These are phyloP conservation scores for Channa maculata DNA, from an alignment of 2,113 vertebrate genomes.

Conservation along the genomic window DNA sequence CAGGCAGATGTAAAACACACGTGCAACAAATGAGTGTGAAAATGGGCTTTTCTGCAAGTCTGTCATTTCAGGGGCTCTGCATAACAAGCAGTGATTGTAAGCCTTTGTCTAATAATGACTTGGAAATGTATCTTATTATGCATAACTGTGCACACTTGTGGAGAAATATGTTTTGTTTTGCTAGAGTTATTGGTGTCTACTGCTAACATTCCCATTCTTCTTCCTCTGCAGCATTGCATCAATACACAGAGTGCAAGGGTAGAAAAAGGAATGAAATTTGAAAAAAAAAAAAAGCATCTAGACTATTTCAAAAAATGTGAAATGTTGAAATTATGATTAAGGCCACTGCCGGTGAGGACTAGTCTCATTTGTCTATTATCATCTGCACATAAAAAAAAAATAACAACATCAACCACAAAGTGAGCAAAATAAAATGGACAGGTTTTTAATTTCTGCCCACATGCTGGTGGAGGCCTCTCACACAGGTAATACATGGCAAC, in stretches of 20 bases:
- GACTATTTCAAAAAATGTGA: neutral
- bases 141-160: conserved; percentile 31
- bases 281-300: conserved; percentile 8
- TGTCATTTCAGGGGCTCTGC: conserved; percentile 32
- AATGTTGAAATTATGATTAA: neutral
- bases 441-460: conserved; percentile 49
- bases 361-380: conserved; percentile 3
- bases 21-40: conserved; percentile 29
- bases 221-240: conserved; percentile 31
- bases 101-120: conserved; percentile 45
- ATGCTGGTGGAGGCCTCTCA: conserved; percentile 38
- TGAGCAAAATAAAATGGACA: conserved; percentile 30
- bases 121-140: conserved; percentile 27
- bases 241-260: conserved; percentile 19
- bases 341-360: neutral
- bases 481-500: conserved; percentile 73
- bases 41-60: conserved; percentile 34
- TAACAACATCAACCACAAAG: conserved; percentile 4
- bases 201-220: conserved; percentile 5
- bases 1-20: conserved; percentile 31
- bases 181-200: conserved; percentile 14
- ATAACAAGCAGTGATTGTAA: conserved; percentile 33
- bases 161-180: conserved; percentile 18
- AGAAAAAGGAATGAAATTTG: neutral
- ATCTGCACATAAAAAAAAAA: neutral